Base-by-base conservation (phyloP, 1,140 invertebrate genomes). In the Drosophila grimshawi region DNA sequence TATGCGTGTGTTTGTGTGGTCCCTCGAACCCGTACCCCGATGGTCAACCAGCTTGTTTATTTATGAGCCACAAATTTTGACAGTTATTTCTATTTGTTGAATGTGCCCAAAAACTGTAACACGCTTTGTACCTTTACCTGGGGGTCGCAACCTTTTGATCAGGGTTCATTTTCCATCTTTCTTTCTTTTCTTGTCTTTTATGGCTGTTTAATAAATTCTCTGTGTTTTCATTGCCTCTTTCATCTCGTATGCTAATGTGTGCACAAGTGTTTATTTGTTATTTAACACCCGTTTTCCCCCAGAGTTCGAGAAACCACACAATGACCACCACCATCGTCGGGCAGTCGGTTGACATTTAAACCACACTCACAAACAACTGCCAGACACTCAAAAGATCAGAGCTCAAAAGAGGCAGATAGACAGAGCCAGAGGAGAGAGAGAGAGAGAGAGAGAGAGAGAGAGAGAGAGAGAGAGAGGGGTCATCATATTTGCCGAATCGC, bases 211-310 rank as follows among this genome's bases (percentile, higher is more conserved):
- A 75, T 89, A 90, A 74, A 86, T 81, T 76, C 48, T 41, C 46
- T 56, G 45, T 33, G 19, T 19, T 19, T 19, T 19, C 19, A 35
- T 57, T 49, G 5, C n/a, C 27, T 56, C 56, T 52, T 61, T 61
- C 55, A 55, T 69, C 63, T 75, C 64, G 57, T 73, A 78, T 75
- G 79, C 65, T 80, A 80, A 82, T 90, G 82, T 88, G 74, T 90
- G 53, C 74, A 81, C 88, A 90, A 90, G 86, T 90, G 86, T 91
- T 86, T 91, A 88, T 90, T 78, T 90, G 82, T 81, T 91, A 90
- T 86, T 78, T 88, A 88, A 91, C 88, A 91, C 88, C 88, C 71
- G 76, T 61, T 19, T 19, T 76, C 67, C 72, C 51, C 74, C 41
- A n/a, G 46, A 59, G 27, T 35, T 29, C 11, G 29, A 29, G 57